Base-by-base conservation (phyloP, 2,113 vertebrate species). In the Tragelaphus buxtoni region DNA sequence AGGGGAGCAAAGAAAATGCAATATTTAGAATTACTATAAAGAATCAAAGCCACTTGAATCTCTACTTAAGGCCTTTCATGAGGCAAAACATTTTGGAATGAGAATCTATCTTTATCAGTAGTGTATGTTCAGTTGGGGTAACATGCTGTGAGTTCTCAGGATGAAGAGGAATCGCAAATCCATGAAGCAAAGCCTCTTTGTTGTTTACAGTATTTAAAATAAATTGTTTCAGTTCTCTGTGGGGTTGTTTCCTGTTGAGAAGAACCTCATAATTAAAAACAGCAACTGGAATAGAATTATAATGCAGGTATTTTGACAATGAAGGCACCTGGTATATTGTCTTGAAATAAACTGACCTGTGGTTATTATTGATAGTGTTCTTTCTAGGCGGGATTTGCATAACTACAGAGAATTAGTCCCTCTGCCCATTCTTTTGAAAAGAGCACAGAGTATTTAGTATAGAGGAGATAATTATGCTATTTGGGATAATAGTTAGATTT, bases 191-290 rank as follows among this genome's bases (percentile, higher is more conserved):
- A 96, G 65, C 14, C 83, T 85, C 92, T 98, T 55, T 98, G 94
- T 94, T 98, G 93, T 98, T 98, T 96, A 90, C 82, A 97, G 90
- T 88, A 69, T 97, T 98, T 94, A 98, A 98, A 98, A 98, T 90
- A 98, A 97, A 96, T 96, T 96, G 55, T 98, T 98, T 97, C 90
- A 93, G 7, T 98, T 98, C 60, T 97, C 96, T 95, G 77, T 87
- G 82, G 90, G 97, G 90, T 96, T 92, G 79, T 72, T 97, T 98
- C 97, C 97, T 97, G 80, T 93, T 82, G 96, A 97, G 97, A 98
- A 96, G 55, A 97, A 51, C 56, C 65, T 98, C 60, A n/a, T 98
- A 98, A 98, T 98, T 98, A 98, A 98, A 98, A 98, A 16, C 16
- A 96, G 55, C 86, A 55, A 96, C 55, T 96, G 83, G 92, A 91